Evolutionary conservation across 2,113 vertebrate genomes (phyloP).

Genomic region (Microtus montanus): DNA sequence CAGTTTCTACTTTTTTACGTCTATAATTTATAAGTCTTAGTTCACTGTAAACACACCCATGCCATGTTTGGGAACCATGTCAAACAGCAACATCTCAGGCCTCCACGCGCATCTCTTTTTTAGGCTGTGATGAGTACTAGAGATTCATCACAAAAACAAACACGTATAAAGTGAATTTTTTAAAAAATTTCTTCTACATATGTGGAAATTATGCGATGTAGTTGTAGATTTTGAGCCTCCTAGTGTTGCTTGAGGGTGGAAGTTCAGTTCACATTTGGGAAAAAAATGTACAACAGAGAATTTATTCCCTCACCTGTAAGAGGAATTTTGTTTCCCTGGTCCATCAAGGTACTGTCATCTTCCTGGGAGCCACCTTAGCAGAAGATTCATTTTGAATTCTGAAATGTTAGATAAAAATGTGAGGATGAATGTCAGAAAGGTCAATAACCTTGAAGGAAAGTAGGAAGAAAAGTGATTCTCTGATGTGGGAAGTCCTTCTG

Average conservation of each 20-base stretch:
- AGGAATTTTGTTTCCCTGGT: not conserved
- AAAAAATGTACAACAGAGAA: not conserved
- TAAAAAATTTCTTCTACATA: not conserved
- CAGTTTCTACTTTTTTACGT: not conserved
- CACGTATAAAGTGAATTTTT: not conserved
- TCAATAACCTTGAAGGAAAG: not conserved
- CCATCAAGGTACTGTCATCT: not conserved
- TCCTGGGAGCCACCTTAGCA: not conserved
- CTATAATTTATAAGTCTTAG: not conserved
- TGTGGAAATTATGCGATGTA: not conserved
- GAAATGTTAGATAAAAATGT: not conserved
- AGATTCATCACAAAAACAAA: not conserved
- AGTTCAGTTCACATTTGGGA: constrained; percentile 9
- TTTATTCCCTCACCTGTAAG: not conserved
- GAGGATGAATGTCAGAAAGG: not conserved
- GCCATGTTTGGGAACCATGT: too few species aligned
- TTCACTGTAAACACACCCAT: not conserved
- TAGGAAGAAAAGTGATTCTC: not conserved
- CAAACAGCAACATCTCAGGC: too few species aligned
- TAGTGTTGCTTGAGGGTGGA: not conserved
- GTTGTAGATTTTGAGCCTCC: not conserved
- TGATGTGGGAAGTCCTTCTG: too few species aligned
- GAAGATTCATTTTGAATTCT: not conserved
- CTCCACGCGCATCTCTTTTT: not conserved
- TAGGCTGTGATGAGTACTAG: not conserved